A percentile compares a stretch with the other conserved stretches of the same genome.
Evolutionary conservation across 2,888 invertebrate genomes (phyloP).

Genomic region (Hypomecis atomaria): DNA sequence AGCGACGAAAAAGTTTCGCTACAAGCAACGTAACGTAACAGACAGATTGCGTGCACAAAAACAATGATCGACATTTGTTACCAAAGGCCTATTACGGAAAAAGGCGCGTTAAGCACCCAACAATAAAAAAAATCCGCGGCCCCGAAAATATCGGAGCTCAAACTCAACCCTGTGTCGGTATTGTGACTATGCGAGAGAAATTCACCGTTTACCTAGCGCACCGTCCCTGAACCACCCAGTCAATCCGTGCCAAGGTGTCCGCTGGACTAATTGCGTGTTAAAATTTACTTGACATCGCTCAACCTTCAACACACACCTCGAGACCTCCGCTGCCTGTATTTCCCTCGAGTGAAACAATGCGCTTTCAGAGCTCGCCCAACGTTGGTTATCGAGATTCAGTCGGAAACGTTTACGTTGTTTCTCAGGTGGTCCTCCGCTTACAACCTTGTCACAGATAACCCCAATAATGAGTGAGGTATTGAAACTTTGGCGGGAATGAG

Average conservation of each 20-base stretch:
- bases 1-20: constrained; percentile 57
- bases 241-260: constrained; percentile 79
- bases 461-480: constrained; percentile 65
- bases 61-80: constrained; percentile 71
- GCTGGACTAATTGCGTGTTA: constrained; percentile 80
- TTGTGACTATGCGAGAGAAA: constrained; percentile 45
- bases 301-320: constrained; percentile 67
- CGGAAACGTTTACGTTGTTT: constrained; percentile 71
- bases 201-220: constrained; percentile 38
- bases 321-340: constrained; percentile 53
- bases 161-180: constrained; percentile 48
- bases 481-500: constrained; percentile 74
- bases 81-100: constrained; percentile 62
- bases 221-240: constrained; percentile 65
- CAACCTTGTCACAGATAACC: constrained; percentile 80
- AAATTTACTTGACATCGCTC: constrained; percentile 80
- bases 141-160: constrained; percentile 50
- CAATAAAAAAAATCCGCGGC: constrained; percentile 63
- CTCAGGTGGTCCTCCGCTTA: constrained; percentile 72
- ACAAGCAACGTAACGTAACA: constrained; percentile 58
- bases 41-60: constrained; percentile 72
- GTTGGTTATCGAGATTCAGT: constrained; percentile 63
- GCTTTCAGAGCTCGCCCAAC: constrained; percentile 48
- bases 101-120: constrained; percentile 63
- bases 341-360: constrained; percentile 51